These are phyloP conservation scores for Spisula subtruncata DNA, from an alignment of 2,888 invertebrate genomes.

Conservation along the genomic window DNA sequence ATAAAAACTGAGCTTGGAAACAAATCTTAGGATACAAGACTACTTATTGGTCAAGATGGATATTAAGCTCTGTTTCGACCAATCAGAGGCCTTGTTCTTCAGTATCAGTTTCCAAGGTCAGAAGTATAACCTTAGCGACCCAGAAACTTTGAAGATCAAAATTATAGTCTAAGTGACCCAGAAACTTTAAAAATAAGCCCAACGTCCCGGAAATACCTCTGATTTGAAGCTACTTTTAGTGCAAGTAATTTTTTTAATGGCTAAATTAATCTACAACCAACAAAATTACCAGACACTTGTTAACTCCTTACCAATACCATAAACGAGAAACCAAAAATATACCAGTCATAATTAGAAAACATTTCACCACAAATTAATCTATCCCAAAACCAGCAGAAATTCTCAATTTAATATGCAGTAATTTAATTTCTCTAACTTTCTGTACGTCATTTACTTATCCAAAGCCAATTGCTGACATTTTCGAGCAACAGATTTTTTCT, in stretches of 20 bases:
- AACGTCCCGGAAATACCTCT: too few species aligned
- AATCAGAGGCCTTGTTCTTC: too few species aligned
- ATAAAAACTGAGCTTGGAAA: too few species aligned
- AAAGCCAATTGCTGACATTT: not conserved
- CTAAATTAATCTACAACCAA: not conserved
- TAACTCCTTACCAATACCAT: conserved; percentile 2
- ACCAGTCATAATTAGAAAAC: not conserved
- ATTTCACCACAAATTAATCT: not conserved
- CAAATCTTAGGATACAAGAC: too few species aligned
- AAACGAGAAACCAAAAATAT: not conserved
- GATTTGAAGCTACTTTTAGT: not conserved
- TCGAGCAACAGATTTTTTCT: not conserved
- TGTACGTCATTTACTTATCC: not conserved
- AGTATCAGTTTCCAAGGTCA: too few species aligned
- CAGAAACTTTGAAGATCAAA: too few species aligned
- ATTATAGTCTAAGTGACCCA: too few species aligned
- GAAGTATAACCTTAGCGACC: too few species aligned
- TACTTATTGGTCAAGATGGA: too few species aligned
- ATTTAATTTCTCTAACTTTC: not conserved
- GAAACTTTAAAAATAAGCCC: too few species aligned
- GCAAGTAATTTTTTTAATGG: not conserved
- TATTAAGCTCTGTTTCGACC: too few species aligned
- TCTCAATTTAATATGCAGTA: not conserved
- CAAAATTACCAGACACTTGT: not conserved
- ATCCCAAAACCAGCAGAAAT: not conserved